Evolutionary conservation across 2,113 vertebrate genomes (phyloP).

Genomic region (Hydrolagus affinis): DNA sequence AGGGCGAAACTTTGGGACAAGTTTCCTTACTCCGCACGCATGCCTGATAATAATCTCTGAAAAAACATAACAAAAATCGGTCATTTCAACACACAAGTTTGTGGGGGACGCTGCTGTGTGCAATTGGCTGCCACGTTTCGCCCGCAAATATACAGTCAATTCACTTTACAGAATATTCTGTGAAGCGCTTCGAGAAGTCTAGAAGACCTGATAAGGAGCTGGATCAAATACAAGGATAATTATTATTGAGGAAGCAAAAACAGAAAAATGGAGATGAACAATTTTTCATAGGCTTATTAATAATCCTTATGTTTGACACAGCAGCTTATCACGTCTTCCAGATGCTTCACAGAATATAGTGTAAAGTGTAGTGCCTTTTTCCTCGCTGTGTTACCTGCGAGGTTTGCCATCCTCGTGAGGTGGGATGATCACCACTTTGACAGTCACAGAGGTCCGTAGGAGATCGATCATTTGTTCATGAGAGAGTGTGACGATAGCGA

Average conservation of each 20-base stretch:
- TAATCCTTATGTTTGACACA: not conserved
- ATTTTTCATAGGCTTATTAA: not conserved
- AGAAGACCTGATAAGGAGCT: too few relatives aligned
- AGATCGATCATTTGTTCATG: slow-evolving; percentile 95
- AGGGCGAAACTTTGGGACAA: too few relatives aligned
- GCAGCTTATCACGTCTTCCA: not conserved
- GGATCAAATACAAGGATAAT: too few relatives aligned
- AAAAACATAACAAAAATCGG: too few relatives aligned
- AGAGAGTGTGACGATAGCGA: slow-evolving; percentile 76
- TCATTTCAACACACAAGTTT: too few relatives aligned
- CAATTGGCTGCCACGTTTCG: too few relatives aligned
- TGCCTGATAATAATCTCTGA: too few relatives aligned
- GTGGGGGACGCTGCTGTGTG: too few relatives aligned
- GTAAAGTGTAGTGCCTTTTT: not conserved
- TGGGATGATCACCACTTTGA: slow-evolving; percentile 86
- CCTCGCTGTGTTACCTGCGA: slow-evolving; percentile 61
- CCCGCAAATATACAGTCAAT: too few relatives aligned
- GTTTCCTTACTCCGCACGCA: too few relatives aligned
- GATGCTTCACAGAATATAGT: not conserved
- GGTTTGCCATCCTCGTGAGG: slow-evolving; percentile 76
- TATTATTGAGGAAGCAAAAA: not conserved
- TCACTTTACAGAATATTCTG: too few relatives aligned
- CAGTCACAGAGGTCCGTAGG: slow-evolving; percentile 79
- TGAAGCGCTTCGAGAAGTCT: too few relatives aligned
- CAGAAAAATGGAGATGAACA: not conserved